phyloP scores from a whole-genome alignment of 2,797 vertebrate species.

The Selene dorsalis region DNA sequence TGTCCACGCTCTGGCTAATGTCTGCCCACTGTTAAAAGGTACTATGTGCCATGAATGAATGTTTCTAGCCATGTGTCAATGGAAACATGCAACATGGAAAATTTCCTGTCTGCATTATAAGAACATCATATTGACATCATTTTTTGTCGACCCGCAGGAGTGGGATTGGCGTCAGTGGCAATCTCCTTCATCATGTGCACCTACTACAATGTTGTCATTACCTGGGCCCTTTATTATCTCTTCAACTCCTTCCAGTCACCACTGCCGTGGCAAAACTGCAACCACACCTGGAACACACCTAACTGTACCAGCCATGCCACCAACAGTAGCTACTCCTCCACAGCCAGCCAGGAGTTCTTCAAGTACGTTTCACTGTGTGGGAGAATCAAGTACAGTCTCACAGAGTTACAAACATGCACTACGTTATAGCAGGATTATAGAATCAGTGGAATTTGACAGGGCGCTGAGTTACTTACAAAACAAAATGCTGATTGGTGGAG shows the following conservation, averaged over 20 bases:
- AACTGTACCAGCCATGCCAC: constrained; percentile 77
- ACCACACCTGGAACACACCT: constrained; percentile 85
- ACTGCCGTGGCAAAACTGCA: constrained; percentile 84
- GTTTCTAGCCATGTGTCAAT: neutral
- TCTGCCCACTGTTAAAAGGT: constrained; percentile 86
- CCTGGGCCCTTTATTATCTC: constrained; percentile 86
- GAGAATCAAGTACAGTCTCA: neutral
- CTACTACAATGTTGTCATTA: constrained; percentile 86
- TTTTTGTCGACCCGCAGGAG: constrained; percentile 71
- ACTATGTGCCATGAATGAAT: neutral
- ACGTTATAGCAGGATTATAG: neutral
- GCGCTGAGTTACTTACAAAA: neutral
- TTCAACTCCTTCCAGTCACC: constrained; percentile 84
- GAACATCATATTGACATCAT: neutral
- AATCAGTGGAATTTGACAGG: neutral
- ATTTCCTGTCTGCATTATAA: neutral
- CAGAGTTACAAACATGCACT: neutral
- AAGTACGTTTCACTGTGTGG: constrained; percentile 66
- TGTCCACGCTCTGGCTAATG: constrained; percentile 78
- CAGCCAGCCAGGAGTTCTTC: constrained; percentile 87
- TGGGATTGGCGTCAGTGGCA: constrained; percentile 84
- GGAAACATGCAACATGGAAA: neutral
- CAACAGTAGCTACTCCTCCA: constrained; percentile 77
- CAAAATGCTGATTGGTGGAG: neutral
- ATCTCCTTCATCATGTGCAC: constrained; percentile 87